Percentiles rank a stretch among this genome's conserved stretches.
These are phyloP conservation scores for Eilema sororculum DNA, from an alignment of 2,888 invertebrate genomes.

Conservation along the genomic window DNA sequence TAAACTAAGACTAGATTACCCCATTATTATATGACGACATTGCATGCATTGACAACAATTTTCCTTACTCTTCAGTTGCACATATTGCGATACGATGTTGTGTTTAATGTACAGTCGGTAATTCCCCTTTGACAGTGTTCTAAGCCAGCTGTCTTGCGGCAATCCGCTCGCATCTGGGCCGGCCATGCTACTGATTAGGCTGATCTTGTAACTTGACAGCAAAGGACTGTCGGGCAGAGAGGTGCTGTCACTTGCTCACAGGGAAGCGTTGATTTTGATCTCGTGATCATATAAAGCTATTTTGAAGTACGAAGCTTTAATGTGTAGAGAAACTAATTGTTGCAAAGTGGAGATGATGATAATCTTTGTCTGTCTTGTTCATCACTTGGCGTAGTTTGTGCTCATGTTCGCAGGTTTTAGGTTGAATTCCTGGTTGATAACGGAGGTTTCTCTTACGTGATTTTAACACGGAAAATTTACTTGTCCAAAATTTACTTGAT, in stretches of 20 bases:
- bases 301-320: not conserved
- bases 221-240: constrained; percentile 22
- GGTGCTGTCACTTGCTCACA: constrained; percentile 9
- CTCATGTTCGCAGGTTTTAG: not conserved
- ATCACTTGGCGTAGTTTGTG: not conserved
- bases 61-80: not conserved
- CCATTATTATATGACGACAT: too few relatives aligned
- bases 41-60: too few relatives aligned
- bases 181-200: constrained; percentile 23
- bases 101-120: not conserved
- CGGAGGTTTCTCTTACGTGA: too few relatives aligned
- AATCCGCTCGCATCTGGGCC: constrained; percentile 10
- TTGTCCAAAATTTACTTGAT: too few relatives aligned
- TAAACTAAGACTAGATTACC: too few relatives aligned
- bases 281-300: not conserved
- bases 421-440: too few relatives aligned
- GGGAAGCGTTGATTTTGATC: constrained; percentile 15
- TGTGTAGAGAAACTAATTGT: not conserved
- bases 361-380: too few relatives aligned
- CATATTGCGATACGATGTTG: not conserved
- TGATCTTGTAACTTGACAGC: constrained; percentile 40
- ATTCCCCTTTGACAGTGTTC: constrained; percentile 7
- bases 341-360: not conserved
- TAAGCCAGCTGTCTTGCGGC: not conserved
- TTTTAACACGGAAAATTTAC: too few relatives aligned